Percentiles rank a stretch among this genome's conserved stretches.
Conservation (phyloP, 2,113 vertebrate genomes). For the Elanoides forficatus region DNA sequence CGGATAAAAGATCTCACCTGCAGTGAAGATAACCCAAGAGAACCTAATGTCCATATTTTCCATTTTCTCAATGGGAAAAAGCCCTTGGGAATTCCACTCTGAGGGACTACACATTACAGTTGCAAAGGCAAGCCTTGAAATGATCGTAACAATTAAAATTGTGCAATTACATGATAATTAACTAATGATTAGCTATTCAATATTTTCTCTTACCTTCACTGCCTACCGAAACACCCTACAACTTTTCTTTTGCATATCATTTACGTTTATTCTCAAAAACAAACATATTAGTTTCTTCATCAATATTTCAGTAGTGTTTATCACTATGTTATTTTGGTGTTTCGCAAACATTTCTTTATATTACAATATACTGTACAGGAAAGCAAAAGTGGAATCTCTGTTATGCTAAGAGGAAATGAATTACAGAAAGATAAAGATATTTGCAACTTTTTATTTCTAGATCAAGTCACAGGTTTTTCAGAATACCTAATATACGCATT, state of each 20-base stretch:
- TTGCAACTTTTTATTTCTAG: background rate
- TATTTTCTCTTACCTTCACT: background rate
- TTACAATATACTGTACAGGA: background rate
- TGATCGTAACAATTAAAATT: background rate
- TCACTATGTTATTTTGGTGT: background rate
- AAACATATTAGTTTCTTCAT: background rate
- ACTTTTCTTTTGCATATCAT: background rate
- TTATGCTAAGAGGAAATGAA: background rate
- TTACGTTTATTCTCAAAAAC: background rate
- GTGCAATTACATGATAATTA: background rate
- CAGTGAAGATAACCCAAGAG: background rate
- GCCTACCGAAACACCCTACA: background rate
- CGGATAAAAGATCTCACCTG: background rate
- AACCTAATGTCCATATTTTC: background rate
- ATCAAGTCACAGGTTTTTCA: background rate
- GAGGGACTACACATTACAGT: background rate
- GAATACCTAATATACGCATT: background rate
- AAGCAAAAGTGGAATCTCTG: background rate
- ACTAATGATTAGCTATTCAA: background rate
- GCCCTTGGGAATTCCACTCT: background rate
- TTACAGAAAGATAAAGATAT: background rate
- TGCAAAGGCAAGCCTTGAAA: background rate
- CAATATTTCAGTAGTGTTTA: background rate
- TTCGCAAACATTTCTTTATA: background rate
- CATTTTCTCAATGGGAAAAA: background rate